phyloP scores from a whole-genome alignment of 2,113 vertebrate genomes.

The Centropus unirufus region DNA sequence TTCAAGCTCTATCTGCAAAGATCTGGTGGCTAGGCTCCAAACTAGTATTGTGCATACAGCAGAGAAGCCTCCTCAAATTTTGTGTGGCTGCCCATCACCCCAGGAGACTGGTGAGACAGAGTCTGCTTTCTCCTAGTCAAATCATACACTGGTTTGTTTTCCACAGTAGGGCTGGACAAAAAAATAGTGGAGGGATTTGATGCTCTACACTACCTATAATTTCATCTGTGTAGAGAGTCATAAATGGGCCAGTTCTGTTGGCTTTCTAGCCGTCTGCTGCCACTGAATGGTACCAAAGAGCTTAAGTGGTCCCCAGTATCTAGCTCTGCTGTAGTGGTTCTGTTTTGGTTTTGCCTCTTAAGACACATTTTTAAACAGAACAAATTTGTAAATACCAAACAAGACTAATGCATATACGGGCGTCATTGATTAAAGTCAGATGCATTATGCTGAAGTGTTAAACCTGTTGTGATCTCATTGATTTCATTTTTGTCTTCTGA shows the following conservation, averaged over 20 bases:
- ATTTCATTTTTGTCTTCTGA: neutral
- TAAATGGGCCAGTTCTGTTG: neutral
- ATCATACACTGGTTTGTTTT: neutral
- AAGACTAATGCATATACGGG: neutral
- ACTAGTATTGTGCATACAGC: neutral
- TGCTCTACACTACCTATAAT: neutral
- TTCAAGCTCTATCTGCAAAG: neutral
- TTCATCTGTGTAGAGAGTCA: neutral
- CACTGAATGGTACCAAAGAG: neutral
- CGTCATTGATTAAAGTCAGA: neutral
- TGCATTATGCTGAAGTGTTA: neutral
- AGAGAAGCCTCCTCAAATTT: neutral
- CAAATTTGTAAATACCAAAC: neutral
- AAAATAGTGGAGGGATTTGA: neutral
- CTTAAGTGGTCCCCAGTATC: neutral
- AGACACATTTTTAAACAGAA: neutral
- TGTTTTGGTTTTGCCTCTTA: neutral
- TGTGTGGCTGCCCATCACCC: neutral
- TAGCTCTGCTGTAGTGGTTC: neutral
- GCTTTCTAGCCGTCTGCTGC: neutral
- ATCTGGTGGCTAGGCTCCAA: neutral
- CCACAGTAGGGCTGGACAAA: neutral
- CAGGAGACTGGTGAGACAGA: neutral
- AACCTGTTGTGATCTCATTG: neutral
- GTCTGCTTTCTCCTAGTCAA: neutral